Evolutionary conservation across 2,888 invertebrate genomes (phyloP).

Genomic region (Scrobipalpa atriplicella): DNA sequence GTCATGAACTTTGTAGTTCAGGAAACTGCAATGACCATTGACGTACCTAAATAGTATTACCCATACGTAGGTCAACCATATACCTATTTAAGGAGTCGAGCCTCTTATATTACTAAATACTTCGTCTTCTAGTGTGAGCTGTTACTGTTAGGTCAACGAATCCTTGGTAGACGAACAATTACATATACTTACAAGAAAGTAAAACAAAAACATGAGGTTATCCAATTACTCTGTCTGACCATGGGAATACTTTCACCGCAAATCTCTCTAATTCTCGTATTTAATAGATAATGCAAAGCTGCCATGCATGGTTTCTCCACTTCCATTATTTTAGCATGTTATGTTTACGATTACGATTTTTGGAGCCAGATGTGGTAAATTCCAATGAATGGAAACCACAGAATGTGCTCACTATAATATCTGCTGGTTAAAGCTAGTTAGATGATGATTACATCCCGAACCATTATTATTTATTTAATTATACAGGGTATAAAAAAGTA

Average conservation of each 20-base stretch:
- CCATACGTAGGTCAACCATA: no score
- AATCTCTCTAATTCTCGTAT: conserved; percentile 26
- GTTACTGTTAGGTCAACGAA: no score
- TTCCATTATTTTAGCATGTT: conserved; percentile 8
- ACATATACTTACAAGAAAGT: no score
- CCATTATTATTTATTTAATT: no score
- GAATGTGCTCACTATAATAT: conserved; percentile 25
- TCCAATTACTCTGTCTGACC: not conserved
- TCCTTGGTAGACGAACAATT: no score
- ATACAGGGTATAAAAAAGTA: no score
- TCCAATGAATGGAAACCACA: conserved; percentile 21
- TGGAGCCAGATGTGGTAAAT: not conserved
- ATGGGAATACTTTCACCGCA: conserved; percentile 20
- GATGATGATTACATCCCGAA: not conserved
- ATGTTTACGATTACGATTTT: not conserved
- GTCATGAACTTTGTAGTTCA: not conserved
- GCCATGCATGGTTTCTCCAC: conserved; percentile 24
- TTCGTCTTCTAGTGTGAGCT: no score
- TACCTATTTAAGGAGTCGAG: no score
- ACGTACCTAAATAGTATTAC: no score
- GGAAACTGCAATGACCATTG: no score
- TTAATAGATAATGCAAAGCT: conserved; percentile 28
- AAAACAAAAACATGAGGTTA: not conserved
- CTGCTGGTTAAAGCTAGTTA: not conserved
- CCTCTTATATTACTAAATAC: no score